Evolutionary conservation across 2,888 invertebrate species (phyloP).

Genomic region (Protodeltote pygarga): DNA sequence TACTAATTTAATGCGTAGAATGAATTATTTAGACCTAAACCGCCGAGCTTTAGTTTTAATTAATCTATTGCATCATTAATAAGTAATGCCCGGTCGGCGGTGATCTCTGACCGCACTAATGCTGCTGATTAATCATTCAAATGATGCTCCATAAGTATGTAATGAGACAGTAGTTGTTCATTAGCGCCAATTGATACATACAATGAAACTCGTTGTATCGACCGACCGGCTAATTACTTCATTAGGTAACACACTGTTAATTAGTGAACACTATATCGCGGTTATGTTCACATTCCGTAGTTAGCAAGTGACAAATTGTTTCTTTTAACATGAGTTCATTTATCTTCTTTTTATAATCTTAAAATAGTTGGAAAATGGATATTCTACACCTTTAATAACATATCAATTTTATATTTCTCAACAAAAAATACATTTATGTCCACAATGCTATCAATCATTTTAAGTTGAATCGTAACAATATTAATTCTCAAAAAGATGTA

Average conservation of each 20-base stretch:
- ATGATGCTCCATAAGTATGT: conserved; percentile 29
- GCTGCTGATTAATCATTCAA: conserved; percentile 20
- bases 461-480: conserved; percentile 31
- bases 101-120: conserved; percentile 30
- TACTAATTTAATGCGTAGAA: background rate
- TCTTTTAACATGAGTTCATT: background rate
- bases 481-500: conserved; percentile 26
- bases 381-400: conserved; percentile 7
- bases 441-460: conserved; percentile 33
- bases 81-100: conserved; percentile 3
- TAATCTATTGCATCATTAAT: conserved; percentile 25
- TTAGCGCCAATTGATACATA: conserved; percentile 24
- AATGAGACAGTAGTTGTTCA: conserved; percentile 37
- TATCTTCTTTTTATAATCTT: background rate
- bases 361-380: background rate
- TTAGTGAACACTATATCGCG: conserved; percentile 29
- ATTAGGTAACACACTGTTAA: conserved; percentile 42
- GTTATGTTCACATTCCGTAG: conserved; percentile 9
- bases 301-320: background rate
- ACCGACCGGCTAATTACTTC: conserved; percentile 45
- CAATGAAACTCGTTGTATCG: conserved; percentile 41
- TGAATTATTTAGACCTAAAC: conserved; percentile 3
- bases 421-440: conserved; percentile 6
- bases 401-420: conserved; percentile 9
- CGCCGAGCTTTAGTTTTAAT: conserved; percentile 18